Conservation (phyloP, 2,888 invertebrate species). For the Acrobasis consociella region DNA sequence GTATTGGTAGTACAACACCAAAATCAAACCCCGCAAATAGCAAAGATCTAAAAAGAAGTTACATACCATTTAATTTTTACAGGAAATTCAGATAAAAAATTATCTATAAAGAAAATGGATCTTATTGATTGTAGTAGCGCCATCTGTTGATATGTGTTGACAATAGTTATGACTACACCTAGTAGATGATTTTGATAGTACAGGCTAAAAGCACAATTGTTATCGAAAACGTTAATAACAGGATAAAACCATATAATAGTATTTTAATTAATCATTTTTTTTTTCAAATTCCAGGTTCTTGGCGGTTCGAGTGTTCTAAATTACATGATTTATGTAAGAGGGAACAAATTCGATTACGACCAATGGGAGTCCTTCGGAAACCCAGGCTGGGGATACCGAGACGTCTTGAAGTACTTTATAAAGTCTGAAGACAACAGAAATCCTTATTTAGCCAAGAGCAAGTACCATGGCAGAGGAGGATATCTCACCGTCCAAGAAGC, state of each 20-base stretch:
- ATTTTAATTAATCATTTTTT: not conserved
- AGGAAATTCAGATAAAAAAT: too few species aligned
- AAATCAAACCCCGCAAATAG: too few species aligned
- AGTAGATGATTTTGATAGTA: not conserved
- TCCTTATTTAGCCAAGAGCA: slow-evolving; percentile 88
- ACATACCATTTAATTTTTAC: too few species aligned
- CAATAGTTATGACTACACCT: not conserved
- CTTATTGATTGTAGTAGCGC: not conserved
- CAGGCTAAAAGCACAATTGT: too few species aligned
- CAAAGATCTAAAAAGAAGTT: too few species aligned
- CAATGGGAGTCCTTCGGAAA: slow-evolving; percentile 94
- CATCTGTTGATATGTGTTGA: not conserved
- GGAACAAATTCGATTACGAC: slow-evolving; percentile 92
- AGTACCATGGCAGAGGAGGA: slow-evolving; percentile 89
- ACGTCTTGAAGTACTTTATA: slow-evolving; percentile 93
- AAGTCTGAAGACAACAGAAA: slow-evolving; percentile 95
- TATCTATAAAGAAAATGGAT: too few species aligned
- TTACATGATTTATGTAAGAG: slow-evolving; percentile 95
- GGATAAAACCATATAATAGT: not conserved
- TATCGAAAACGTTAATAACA: too few species aligned
- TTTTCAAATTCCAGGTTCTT: slow-evolving; percentile 81
- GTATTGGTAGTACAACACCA: too few species aligned
- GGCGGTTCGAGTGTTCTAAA: slow-evolving; percentile 95
- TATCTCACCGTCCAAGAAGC: slow-evolving; percentile 91
- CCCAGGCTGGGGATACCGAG: slow-evolving; percentile 93